Conservation (phyloP, 2,797 vertebrate genomes). For the Gastrophryne carolinensis region DNA sequence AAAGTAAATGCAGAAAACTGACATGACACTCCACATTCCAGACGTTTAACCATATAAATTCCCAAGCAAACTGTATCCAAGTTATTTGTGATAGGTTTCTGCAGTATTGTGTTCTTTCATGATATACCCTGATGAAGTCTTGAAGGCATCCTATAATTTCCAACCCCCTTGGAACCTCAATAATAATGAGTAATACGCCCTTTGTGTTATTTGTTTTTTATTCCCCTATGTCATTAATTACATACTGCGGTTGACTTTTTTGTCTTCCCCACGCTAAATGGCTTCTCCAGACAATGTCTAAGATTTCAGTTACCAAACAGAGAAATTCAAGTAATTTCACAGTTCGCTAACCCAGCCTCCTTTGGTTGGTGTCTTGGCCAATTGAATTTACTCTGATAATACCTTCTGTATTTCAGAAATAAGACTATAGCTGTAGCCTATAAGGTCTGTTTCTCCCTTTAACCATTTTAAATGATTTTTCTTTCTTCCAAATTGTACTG, state of each 20-base stretch:
- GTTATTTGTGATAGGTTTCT: neutral
- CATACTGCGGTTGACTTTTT: conserved; percentile 19
- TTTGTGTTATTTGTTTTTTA: conserved; percentile 19
- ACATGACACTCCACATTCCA: too few relatives aligned
- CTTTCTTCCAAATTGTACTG: conserved; percentile 45
- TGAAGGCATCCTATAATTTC: neutral
- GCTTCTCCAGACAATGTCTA: conserved; percentile 41
- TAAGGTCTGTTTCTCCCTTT: conserved; percentile 36
- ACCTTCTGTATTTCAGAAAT: conserved; percentile 39
- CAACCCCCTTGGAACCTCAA: conserved; percentile 18
- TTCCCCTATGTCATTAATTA: conserved; percentile 40
- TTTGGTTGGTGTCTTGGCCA: conserved; percentile 18
- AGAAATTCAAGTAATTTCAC: conserved; percentile 49
- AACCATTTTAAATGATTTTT: conserved; percentile 47
- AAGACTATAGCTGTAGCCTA: conserved; percentile 18
- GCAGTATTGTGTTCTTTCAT: conserved; percentile 1
- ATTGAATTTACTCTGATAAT: conserved; percentile 48
- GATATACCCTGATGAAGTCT: conserved; percentile 10
- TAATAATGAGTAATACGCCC: conserved; percentile 3
- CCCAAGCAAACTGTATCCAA: neutral
- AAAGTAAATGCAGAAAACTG: too few relatives aligned
- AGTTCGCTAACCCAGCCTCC: conserved; percentile 38
- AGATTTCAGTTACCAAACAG: conserved; percentile 32
- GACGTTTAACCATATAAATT: too few relatives aligned
- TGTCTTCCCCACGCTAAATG: conserved; percentile 23